Evolutionary conservation across 2,113 vertebrate genomes (phyloP).

Genomic region (Hemiprocne comata): DNA sequence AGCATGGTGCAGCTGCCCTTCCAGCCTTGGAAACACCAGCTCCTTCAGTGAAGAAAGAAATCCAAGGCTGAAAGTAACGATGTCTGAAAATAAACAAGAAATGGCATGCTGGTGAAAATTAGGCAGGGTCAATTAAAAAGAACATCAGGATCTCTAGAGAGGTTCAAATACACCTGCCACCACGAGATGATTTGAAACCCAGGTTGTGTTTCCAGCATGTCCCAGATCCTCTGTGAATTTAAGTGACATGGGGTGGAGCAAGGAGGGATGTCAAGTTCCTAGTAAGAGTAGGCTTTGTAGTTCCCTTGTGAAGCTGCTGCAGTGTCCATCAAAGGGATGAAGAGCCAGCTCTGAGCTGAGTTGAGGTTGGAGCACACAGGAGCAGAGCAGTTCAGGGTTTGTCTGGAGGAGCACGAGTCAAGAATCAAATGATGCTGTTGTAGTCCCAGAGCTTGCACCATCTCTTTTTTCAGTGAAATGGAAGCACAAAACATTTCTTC

Average conservation of each 20-base stretch:
- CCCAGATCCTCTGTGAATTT: background rate
- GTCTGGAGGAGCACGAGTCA: background rate
- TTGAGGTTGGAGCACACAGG: background rate
- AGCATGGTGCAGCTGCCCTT: background rate
- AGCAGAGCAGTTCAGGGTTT: fast-evolving
- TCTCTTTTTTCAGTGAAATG: background rate
- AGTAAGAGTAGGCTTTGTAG: background rate
- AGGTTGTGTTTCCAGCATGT: fast-evolving
- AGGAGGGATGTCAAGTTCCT: background rate
- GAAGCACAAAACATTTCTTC: background rate
- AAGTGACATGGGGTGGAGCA: background rate
- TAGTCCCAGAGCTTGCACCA: background rate
- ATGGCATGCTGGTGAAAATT: background rate
- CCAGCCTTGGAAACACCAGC: background rate
- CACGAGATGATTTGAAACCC: background rate
- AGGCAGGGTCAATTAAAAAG: background rate
- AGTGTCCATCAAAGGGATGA: fast-evolving
- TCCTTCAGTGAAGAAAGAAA: background rate
- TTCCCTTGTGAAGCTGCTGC: background rate
- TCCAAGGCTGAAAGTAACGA: background rate
- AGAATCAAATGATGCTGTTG: fast-evolving
- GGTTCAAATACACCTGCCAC: background rate
- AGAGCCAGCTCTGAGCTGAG: background rate
- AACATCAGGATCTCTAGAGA: background rate
- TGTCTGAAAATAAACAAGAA: background rate